phyloP scores from a whole-genome alignment of 2,113 vertebrate genomes.

The Seriola dumerili region DNA sequence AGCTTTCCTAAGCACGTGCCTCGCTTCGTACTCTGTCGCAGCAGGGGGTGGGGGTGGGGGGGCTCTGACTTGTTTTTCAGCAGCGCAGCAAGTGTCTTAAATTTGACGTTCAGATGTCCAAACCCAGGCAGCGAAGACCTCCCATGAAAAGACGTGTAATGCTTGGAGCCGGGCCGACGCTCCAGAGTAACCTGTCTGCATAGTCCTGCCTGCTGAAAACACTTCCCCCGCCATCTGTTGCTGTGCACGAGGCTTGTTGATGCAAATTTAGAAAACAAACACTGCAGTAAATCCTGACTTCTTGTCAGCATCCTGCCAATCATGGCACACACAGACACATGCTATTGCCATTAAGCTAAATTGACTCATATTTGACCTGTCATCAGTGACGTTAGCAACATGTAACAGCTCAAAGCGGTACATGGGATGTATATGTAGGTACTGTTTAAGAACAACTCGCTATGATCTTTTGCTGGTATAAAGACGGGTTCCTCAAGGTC shows the following conservation, averaged over 20 bases:
- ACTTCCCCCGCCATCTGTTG: slow-evolving; percentile 42
- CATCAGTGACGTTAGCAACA: not conserved
- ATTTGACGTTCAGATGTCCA: slow-evolving; percentile 60
- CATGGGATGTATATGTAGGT: not conserved
- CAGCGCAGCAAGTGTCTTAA: slow-evolving; percentile 57
- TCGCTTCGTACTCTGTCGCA: slow-evolving; percentile 51
- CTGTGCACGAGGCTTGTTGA: slow-evolving; percentile 45
- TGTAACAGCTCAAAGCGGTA: not conserved
- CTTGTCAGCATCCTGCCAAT: slow-evolving; percentile 42
- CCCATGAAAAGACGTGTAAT: slow-evolving; percentile 58
- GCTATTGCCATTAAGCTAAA: slow-evolving; percentile 21
- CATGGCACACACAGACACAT: slow-evolving; percentile 8
- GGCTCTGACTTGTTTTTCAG: slow-evolving; percentile 58
- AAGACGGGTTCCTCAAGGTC: not conserved
- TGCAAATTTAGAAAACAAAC: slow-evolving; percentile 58
- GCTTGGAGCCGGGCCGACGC: slow-evolving; percentile 46
- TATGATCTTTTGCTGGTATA: not conserved
- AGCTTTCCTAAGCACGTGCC: slow-evolving; percentile 57
- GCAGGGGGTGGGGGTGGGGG: slow-evolving; percentile 16
- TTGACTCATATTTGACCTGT: slow-evolving; percentile 30
- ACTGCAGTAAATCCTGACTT: slow-evolving; percentile 52
- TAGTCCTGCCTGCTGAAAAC: slow-evolving; percentile 25
- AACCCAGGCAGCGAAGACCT: slow-evolving; percentile 44
- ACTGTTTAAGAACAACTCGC: not conserved
- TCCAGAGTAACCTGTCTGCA: slow-evolving; percentile 58